A percentile compares a stretch with the other conserved stretches of the same genome.
These are phyloP conservation scores for Oenanthe oenanthe DNA, from an alignment of 2,113 vertebrate genomes.

Conservation along the genomic window DNA sequence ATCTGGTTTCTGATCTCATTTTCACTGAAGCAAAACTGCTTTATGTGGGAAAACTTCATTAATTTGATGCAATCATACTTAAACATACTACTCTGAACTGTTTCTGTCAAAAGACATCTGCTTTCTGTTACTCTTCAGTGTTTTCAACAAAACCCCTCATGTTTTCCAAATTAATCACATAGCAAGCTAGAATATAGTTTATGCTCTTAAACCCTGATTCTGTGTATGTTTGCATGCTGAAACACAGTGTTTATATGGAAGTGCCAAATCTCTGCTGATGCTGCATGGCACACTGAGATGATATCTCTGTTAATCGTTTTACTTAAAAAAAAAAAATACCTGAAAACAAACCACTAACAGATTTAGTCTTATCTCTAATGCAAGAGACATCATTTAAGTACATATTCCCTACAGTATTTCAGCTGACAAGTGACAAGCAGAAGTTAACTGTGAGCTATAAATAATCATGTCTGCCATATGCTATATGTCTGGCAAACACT, in stretches of 20 bases:
- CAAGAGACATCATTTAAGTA: background rate
- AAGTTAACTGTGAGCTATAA: conserved; percentile 44
- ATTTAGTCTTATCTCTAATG: background rate
- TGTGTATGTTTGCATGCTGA: background rate
- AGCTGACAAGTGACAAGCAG: conserved; percentile 26
- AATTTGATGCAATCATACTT: background rate
- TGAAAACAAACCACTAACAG: background rate
- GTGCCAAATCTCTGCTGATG: background rate
- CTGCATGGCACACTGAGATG: background rate
- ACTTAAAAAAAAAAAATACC: background rate
- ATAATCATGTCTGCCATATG: conserved; percentile 39
- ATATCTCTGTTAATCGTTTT: background rate
- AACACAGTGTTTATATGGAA: background rate
- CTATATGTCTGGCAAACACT: background rate
- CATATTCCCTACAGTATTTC: background rate
- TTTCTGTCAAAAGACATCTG: background rate
- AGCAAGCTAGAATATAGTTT: background rate
- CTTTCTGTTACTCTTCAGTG: background rate
- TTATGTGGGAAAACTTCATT: background rate
- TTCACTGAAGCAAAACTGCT: background rate
- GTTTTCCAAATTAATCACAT: background rate
- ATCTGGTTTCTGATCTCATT: background rate
- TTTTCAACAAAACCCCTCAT: background rate
- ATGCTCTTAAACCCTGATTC: background rate
- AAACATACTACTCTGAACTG: background rate